phyloP scores from a whole-genome alignment of 1,140 invertebrate species.

The Meloidogyne exigua region DNA sequence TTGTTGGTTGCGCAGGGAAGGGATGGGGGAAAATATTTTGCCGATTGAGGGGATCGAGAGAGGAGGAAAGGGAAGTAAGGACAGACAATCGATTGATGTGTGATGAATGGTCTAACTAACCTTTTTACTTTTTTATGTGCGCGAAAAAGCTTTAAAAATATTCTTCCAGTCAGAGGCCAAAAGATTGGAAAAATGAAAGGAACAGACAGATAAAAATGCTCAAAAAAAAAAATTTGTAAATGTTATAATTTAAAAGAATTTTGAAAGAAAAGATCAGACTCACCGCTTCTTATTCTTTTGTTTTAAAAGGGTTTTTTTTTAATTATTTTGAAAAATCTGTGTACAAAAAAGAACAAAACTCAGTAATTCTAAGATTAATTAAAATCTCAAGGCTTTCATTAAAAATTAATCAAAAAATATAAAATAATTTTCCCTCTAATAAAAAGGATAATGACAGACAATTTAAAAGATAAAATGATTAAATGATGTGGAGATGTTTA shows the following conservation, averaged over 20 bases:
- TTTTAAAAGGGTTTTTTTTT: too few relatives aligned
- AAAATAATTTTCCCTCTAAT: not conserved
- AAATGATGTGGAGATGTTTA: not conserved
- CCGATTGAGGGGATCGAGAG: not conserved
- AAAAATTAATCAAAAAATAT: too few relatives aligned
- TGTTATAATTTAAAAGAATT: too few relatives aligned
- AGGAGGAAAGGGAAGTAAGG: not conserved
- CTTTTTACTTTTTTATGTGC: not conserved
- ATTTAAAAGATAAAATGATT: not conserved
- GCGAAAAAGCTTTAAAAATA: conserved; percentile 14
- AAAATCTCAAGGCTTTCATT: too few relatives aligned
- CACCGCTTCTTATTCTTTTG: too few relatives aligned
- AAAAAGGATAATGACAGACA: not conserved
- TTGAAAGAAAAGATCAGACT: too few relatives aligned
- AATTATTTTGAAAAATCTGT: too few relatives aligned
- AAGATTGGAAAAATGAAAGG: not conserved
- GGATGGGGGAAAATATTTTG: too few relatives aligned
- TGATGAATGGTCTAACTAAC: not conserved
- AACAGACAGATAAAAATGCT: too few relatives aligned
- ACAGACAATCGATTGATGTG: conserved; percentile 5
- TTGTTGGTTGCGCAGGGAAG: not conserved
- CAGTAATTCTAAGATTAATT: too few relatives aligned
- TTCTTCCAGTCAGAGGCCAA: not conserved
- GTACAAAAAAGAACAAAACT: too few relatives aligned
- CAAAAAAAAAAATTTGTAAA: too few relatives aligned